phyloP scores from a whole-genome alignment of 2,888 invertebrate genomes.

The Alsophila aescularia region DNA sequence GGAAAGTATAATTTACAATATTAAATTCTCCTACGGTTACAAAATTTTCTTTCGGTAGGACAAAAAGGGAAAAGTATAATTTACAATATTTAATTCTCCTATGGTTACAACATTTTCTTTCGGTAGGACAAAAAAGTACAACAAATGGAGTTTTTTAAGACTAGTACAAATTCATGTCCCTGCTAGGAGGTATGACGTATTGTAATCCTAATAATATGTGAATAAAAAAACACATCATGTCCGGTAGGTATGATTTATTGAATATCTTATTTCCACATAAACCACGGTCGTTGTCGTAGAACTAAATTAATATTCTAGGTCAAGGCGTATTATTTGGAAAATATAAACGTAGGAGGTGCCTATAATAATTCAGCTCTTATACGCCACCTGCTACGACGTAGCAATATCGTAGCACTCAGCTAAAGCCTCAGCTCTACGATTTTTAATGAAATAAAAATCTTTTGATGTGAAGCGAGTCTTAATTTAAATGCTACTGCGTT shows the following conservation, averaged over 20 bases:
- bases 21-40: no score
- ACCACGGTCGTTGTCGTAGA: not conserved
- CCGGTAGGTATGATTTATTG: not conserved
- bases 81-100: no score
- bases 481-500: not conserved
- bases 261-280: not conserved
- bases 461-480: slow-evolving; percentile 9
- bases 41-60: no score
- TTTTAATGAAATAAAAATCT: slow-evolving; percentile 24
- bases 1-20: no score
- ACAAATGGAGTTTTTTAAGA: no score
- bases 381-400: slow-evolving; percentile 41
- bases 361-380: slow-evolving; percentile 14
- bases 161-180: no score
- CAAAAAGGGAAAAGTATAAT: no score
- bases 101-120: no score
- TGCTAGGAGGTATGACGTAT: no score
- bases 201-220: no score
- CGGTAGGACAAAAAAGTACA: no score
- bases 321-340: slow-evolving; percentile 27
- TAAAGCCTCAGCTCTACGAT: slow-evolving; percentile 27
- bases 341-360: slow-evolving; percentile 19
- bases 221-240: no score
- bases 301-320: slow-evolving; percentile 13
- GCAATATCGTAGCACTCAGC: slow-evolving; percentile 29